Evolutionary conservation across 2,797 vertebrate species (phyloP).

Genomic region (Sciaenops ocellatus): DNA sequence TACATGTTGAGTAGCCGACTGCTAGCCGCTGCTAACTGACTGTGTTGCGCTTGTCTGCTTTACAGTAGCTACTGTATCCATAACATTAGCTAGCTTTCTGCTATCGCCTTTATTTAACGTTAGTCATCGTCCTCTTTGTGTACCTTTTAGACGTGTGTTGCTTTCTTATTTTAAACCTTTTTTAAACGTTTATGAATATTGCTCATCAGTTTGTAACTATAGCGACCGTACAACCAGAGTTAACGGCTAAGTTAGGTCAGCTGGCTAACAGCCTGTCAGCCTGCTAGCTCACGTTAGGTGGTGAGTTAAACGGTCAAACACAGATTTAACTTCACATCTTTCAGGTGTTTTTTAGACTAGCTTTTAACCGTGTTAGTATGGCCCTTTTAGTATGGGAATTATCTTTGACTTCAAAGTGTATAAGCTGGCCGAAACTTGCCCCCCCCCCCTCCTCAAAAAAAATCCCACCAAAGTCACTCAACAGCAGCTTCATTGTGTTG

Average conservation of each 20-base stretch:
- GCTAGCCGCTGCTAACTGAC: constrained; percentile 67
- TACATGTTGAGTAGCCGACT: constrained; percentile 18
- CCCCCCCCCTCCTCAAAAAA: constrained; percentile 16
- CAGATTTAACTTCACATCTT: neutral
- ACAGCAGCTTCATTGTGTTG: constrained; percentile 71
- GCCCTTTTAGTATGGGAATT: neutral
- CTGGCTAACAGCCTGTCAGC: constrained; percentile 47
- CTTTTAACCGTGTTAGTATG: neutral
- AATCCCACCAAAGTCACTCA: constrained; percentile 45
- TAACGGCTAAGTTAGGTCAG: constrained; percentile 6
- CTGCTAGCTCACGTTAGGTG: constrained; percentile 49
- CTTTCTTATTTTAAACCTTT: neutral
- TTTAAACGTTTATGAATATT: neutral
- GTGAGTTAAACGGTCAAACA: constrained; percentile 16
- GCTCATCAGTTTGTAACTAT: neutral
- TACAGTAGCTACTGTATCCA: constrained; percentile 34
- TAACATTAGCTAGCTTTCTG: constrained; percentile 32
- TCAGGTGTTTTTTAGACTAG: neutral
- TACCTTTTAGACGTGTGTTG: neutral
- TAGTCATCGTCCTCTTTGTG: fast-evolving
- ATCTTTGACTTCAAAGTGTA: constrained; percentile 3
- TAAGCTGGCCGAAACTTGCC: constrained; percentile 22
- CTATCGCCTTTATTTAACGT: neutral
- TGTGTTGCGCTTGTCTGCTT: constrained; percentile 35
- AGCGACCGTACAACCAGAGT: too few relatives aligned